These are phyloP conservation scores for Mercenaria mercenaria DNA, from an alignment of 1,140 invertebrate genomes.

Conservation along the genomic window DNA sequence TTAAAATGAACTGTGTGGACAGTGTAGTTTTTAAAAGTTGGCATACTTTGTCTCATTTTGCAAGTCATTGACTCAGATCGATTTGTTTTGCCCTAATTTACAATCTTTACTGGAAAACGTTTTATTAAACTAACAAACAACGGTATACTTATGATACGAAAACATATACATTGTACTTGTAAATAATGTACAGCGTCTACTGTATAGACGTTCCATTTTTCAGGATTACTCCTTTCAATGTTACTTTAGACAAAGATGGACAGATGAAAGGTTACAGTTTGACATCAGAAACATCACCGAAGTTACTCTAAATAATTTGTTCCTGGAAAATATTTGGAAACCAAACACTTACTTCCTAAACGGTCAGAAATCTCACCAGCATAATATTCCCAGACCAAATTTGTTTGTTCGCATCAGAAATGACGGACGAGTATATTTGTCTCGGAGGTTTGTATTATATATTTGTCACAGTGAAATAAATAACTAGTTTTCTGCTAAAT, in stretches of 20 bases:
- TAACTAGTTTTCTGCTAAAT: too few relatives aligned
- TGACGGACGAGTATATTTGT: conserved; percentile 97
- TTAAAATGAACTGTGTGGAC: too few relatives aligned
- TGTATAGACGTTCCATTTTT: conserved; percentile 72
- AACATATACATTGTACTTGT: too few relatives aligned
- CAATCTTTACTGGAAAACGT: too few relatives aligned
- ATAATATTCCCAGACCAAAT: conserved; percentile 98
- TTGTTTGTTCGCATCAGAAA: conserved; percentile 93
- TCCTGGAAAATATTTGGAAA: conserved; percentile 92
- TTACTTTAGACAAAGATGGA: conserved; percentile 93
- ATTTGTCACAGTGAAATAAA: too few relatives aligned
- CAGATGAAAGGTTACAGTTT: conserved; percentile 87
- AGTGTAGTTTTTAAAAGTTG: too few relatives aligned
- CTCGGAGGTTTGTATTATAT: conserved; percentile 91
- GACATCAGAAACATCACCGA: conserved; percentile 80
- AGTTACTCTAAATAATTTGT: conserved; percentile 84
- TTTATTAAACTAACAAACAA: too few relatives aligned
- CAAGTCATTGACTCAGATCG: too few relatives aligned
- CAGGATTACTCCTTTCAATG: conserved; percentile 99
- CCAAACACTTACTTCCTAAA: conserved; percentile 98
- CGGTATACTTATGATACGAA: too few relatives aligned
- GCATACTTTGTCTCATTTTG: too few relatives aligned
- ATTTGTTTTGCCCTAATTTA: too few relatives aligned
- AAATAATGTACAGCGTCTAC: too few relatives aligned
- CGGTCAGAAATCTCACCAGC: conserved; percentile 97